Base-by-base conservation (phyloP, 2,113 vertebrate species). In the Marcusenius ussheri region DNA sequence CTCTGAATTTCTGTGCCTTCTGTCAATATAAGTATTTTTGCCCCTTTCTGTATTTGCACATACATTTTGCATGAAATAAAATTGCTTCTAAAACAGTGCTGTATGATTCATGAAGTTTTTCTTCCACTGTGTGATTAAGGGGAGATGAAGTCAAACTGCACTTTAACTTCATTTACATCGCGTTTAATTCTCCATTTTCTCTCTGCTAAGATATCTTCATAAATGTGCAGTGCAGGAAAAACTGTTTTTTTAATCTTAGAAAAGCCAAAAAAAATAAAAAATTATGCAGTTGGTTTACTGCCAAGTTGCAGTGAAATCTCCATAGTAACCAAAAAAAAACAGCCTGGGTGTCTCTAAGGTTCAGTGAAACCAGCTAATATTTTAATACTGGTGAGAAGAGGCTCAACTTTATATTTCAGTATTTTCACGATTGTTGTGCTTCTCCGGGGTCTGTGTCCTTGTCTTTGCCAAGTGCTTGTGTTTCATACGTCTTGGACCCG, bases 271-370 rank as follows among this genome's bases (percentile, higher is more conserved):
- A 88, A 51, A 74, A 89, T 27, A 45, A 89, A 13, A 77, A 88
- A 62, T n/a, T 70, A 47, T 31, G 35, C 49, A 77, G 42, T 53
- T 90, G 83, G 56, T 80, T 49, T 24, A 62, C 11, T 15, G 58
- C 84, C 83, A 87, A 70, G 83, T 42, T 49, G 27, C 83, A 62
- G 83, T 15, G 24, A 45, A 87, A 70, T 86, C 47, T 53, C 88
- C 56, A 83, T 51, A 85, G 89, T 87, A 90, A 90, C 89, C 84
- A 24, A 51, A 83, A 50, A 39, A 62, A 74, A 87, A 77, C 89
- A 50, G 39, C 35, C 88, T 35, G 51, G 15, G 53, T 50, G 46
- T 49, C 17, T 87, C 11, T 56, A 21, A 83, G 19, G 31, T 51
- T 42, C 49, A 15, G 3, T 89, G 88, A 83, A 35, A 24, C 50